phyloP scores from a whole-genome alignment of 2,113 vertebrate species.

The Ictidomys tridecemlineatus region DNA sequence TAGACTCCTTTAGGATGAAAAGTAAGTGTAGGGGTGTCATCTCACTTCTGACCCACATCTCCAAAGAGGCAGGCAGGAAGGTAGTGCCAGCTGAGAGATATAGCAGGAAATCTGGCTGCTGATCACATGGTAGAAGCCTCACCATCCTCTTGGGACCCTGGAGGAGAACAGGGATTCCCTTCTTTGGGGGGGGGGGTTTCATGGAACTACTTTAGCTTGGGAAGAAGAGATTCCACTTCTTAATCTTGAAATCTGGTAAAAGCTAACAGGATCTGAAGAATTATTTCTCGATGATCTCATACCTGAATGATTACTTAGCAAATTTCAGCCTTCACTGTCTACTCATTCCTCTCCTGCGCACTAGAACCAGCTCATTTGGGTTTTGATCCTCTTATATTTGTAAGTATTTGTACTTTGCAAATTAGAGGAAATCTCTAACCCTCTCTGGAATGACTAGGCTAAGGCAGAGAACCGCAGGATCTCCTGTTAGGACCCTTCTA shows the following conservation, averaged over 20 bases:
- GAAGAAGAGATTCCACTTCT: neutral
- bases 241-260: neutral
- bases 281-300: neutral
- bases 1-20: neutral
- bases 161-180: neutral
- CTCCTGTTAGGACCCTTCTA: neutral
- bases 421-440: neutral
- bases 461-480: neutral
- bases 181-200: neutral
- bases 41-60: neutral
- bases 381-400: constrained; percentile 19
- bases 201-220: neutral
- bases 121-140: neutral
- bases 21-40: neutral
- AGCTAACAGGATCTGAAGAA: neutral
- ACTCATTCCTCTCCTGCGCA: neutral
- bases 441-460: neutral
- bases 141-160: neutral
- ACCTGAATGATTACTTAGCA: neutral
- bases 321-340: neutral
- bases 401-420: neutral
- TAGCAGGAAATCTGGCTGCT: neutral
- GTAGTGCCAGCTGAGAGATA: neutral
- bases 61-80: neutral
- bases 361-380: neutral